Conservation (phyloP, 30 jellyfish, hydroid and myxozoan genomes). For the Morbakka virulenta region DNA sequence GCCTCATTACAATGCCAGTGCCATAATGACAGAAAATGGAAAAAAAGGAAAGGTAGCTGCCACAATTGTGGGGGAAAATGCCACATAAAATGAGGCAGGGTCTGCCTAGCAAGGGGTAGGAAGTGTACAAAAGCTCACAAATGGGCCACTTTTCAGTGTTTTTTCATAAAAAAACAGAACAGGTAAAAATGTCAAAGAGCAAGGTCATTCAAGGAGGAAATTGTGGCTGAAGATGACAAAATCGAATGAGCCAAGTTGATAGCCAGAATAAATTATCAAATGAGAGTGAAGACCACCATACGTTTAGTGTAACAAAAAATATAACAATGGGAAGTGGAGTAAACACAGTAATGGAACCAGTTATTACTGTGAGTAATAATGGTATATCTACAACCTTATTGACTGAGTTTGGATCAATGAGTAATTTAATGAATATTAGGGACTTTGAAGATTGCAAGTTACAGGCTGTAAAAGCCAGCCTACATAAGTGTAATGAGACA, state of each 20-base stretch:
- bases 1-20: neutral
- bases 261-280: too few species aligned
- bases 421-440: neutral
- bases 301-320: too few species aligned
- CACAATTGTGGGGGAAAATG: neutral
- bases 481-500: neutral
- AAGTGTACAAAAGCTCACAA: neutral
- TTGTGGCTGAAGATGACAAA: neutral
- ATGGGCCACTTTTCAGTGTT: neutral
- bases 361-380: neutral
- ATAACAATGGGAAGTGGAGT: too few species aligned
- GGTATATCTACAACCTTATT: neutral
- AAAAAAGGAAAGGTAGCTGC: neutral
- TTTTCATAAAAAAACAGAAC: neutral
- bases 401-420: neutral
- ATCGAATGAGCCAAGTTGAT: neutral
- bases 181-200: neutral
- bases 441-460: neutral
- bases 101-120: neutral
- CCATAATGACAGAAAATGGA: neutral
- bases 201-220: neutral
- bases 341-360: neutral
- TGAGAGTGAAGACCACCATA: too few species aligned
- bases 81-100: neutral
- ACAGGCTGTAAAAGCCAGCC: neutral